Conservation (phyloP, 2,113 vertebrate species). For the Cyprinodon brontotheroides region DNA sequence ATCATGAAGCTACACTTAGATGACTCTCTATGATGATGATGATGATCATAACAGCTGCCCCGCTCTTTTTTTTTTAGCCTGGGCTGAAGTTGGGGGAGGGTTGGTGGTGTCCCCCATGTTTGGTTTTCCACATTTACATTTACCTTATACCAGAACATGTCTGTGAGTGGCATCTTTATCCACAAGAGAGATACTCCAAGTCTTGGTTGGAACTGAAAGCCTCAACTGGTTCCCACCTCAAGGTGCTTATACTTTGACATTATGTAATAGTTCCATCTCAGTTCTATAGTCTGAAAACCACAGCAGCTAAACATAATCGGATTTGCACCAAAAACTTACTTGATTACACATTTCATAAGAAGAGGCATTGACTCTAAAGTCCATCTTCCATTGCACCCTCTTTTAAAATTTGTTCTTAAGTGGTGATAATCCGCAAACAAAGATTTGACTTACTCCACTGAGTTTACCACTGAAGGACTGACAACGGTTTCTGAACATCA, state of each 20-base stretch:
- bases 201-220: constrained; percentile 1
- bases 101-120: not conserved
- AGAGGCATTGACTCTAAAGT: constrained; percentile 14
- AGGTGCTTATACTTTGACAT: not conserved
- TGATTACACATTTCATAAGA: constrained; percentile 7
- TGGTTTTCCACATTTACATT: not conserved
- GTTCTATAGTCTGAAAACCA: not conserved
- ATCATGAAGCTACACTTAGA: constrained; percentile 35
- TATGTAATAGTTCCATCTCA: not conserved
- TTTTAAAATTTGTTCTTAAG: constrained; percentile 6
- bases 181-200: constrained; percentile 3
- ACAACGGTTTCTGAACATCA: constrained; percentile 47
- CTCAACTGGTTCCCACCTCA: not conserved
- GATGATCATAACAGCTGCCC: constrained; percentile 32
- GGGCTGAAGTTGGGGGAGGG: not conserved
- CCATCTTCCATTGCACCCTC: not conserved
- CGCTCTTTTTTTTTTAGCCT: not conserved
- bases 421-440: constrained; percentile 58
- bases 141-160: not conserved
- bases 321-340: not conserved
- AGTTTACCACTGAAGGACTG: constrained; percentile 66
- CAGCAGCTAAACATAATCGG: not conserved
- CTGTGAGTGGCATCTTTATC: not conserved
- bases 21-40: constrained; percentile 24
- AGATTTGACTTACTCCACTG: constrained; percentile 51